These are phyloP conservation scores for Dione juno DNA, from an alignment of 2,888 invertebrate genomes.

Conservation along the genomic window DNA sequence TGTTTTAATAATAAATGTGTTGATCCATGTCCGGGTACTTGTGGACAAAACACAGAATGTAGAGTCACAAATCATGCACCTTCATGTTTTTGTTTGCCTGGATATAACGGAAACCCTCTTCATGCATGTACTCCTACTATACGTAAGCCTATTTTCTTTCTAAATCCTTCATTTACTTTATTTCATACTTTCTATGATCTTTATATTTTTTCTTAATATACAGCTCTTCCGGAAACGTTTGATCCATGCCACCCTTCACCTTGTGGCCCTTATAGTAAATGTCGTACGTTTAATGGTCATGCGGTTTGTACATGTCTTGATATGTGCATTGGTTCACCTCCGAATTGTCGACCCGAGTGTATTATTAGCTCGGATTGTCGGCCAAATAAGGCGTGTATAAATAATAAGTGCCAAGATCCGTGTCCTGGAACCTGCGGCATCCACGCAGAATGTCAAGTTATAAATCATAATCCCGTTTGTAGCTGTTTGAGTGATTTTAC, in stretches of 20 bases:
- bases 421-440: constrained; percentile 90
- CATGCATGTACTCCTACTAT: constrained; percentile 85
- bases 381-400: constrained; percentile 89
- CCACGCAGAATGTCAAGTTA: constrained; percentile 90
- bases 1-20: constrained; percentile 91
- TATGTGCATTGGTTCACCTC: constrained; percentile 89
- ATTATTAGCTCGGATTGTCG: constrained; percentile 90
- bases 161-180: constrained; percentile 57
- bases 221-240: constrained; percentile 76
- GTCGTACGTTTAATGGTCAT: constrained; percentile 87
- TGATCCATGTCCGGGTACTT: constrained; percentile 90
- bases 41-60: constrained; percentile 91
- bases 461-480: constrained; percentile 91
- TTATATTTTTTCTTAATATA: constrained; percentile 60
- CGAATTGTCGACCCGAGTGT: constrained; percentile 90
- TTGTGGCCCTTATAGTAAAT: constrained; percentile 91
- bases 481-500: constrained; percentile 87
- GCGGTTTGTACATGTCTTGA: constrained; percentile 90
- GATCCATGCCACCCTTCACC: constrained; percentile 90
- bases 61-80: constrained; percentile 89
- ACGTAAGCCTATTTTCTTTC: constrained; percentile 83
- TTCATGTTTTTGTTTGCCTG: constrained; percentile 88
- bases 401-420: constrained; percentile 90
- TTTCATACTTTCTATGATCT: constrained; percentile 54
- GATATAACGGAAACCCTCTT: constrained; percentile 88